Evolutionary conservation across 23 tunicate species (phyloP).

Genomic region (Trididemnum clinides): DNA sequence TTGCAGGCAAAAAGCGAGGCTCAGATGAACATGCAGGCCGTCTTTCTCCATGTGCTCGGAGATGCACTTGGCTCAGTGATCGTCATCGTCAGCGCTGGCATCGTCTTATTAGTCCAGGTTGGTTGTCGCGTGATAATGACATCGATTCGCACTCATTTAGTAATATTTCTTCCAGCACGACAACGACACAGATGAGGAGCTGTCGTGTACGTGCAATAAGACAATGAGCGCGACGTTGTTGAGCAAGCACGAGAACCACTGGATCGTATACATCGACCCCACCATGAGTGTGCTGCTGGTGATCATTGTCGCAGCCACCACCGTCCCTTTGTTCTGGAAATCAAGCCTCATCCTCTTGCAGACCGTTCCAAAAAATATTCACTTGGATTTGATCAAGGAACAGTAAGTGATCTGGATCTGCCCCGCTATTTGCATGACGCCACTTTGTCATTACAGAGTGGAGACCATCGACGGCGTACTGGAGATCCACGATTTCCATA

Average conservation of each 20-base stretch:
- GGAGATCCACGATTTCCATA: conserved; percentile 94
- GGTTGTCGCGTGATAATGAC: no score
- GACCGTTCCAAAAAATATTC: conserved; percentile 82
- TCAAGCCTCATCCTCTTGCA: conserved; percentile 85
- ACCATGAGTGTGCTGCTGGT: conserved; percentile 75
- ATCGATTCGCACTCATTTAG: no score
- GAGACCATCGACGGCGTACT: conserved; percentile 68
- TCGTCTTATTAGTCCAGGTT: conserved; percentile 58
- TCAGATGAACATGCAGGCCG: conserved; percentile 85
- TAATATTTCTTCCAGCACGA: no score
- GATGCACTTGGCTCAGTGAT: conserved; percentile 91
- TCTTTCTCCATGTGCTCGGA: conserved; percentile 93
- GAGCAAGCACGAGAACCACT: conserved; percentile 38
- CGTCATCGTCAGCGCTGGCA: conserved; percentile 71
- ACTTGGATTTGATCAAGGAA: conserved; percentile 35
- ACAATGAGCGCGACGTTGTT: no score
- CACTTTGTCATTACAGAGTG: no score
- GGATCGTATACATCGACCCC: conserved; percentile 95
- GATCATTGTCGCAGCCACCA: conserved; percentile 71
- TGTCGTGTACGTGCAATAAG: no score
- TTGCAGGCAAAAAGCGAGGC: neutral
- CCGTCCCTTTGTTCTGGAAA: conserved; percentile 82
- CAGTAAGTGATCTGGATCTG: conserved; percentile 44
- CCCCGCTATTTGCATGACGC: no score
- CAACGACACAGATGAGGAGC: no score